phyloP scores from a whole-genome alignment of 2,888 invertebrate genomes.

The Cryptocephalus moraei region DNA sequence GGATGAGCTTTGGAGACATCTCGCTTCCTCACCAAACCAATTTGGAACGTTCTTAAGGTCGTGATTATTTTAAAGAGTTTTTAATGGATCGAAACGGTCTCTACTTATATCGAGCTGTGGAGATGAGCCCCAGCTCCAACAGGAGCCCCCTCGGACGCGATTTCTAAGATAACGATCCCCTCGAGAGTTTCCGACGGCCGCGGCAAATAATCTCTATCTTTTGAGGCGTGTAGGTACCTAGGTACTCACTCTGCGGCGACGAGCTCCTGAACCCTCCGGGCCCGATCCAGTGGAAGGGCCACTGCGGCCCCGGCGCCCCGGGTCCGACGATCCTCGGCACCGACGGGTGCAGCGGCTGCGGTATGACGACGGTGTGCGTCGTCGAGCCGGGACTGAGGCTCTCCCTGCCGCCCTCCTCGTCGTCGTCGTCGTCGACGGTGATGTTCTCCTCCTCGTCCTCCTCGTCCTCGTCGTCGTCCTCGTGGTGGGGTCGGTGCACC shows the following conservation, averaged over 20 bases:
- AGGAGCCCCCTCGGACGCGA: too few species aligned
- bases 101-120: too few species aligned
- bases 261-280: conserved; percentile 50
- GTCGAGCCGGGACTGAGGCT: conserved; percentile 42
- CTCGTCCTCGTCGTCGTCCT: conserved; percentile 35
- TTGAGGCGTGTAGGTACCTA: neutral
- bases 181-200: too few species aligned
- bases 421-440: conserved; percentile 36
- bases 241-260: conserved; percentile 49
- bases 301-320: conserved; percentile 42
- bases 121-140: too few species aligned
- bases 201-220: too few species aligned
- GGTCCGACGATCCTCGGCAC: conserved; percentile 44
- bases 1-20: too few species aligned
- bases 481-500: conserved; percentile 20
- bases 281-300: conserved; percentile 54
- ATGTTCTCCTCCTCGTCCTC: conserved; percentile 38
- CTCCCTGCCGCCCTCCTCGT: conserved; percentile 36
- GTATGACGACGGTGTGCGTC: conserved; percentile 52
- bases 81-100: too few species aligned
- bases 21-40: too few species aligned
- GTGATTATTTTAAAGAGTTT: too few species aligned
- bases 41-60: too few species aligned
- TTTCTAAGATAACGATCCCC: too few species aligned
- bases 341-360: conserved; percentile 53